Conservation (phyloP, 30 jellyfish, hydroid and myxozoan genomes). For the Aurelia sp. region DNA sequence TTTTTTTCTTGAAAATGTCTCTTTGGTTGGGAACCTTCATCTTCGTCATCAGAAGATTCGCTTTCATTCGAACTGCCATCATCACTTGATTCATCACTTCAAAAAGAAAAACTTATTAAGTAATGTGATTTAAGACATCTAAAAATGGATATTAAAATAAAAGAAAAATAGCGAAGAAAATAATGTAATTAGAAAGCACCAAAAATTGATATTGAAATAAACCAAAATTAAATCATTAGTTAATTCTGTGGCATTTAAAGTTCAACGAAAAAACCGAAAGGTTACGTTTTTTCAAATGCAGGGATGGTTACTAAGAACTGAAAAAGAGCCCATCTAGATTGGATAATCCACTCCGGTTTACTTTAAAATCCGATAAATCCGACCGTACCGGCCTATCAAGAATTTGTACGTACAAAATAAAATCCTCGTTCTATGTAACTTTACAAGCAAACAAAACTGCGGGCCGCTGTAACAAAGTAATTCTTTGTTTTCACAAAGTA, state of each 20-base stretch:
- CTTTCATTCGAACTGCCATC: conserved; percentile 16
- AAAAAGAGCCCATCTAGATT: too few species aligned
- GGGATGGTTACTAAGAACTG: too few species aligned
- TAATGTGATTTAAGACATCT: neutral
- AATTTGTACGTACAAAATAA: too few species aligned
- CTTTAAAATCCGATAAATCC: too few species aligned
- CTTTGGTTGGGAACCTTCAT: neutral
- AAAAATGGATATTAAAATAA: neutral
- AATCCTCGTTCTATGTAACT: too few species aligned
- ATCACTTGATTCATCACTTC: conserved; percentile 2
- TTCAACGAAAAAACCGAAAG: neutral
- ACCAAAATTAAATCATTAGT: neutral
- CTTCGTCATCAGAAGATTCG: conserved; percentile 7
- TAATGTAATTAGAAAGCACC: too few species aligned
- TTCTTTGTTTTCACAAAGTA: too few species aligned
- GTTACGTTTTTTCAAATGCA: too few species aligned
- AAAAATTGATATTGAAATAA: neutral
- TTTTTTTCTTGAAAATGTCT: conserved; percentile 39
- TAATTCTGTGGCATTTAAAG: neutral
- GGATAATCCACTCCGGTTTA: too few species aligned
- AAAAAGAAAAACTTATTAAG: neutral
- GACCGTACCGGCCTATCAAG: too few species aligned
- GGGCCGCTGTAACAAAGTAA: too few species aligned
- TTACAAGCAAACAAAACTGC: too few species aligned
- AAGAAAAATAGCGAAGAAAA: neutral